Conservation (phyloP, 23 tunicate species). For the Trididemnum clinides region DNA sequence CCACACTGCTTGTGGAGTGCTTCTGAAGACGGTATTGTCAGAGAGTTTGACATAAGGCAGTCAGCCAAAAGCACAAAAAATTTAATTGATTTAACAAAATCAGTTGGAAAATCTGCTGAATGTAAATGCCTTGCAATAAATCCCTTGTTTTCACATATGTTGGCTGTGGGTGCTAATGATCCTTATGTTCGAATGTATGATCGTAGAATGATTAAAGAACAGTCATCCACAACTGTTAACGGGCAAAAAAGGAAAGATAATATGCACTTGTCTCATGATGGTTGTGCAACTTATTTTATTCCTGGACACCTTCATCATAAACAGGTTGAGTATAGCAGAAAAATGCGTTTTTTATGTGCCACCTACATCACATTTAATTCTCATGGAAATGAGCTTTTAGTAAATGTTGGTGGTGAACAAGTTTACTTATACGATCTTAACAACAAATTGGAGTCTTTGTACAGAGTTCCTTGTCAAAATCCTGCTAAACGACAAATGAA, state of each 20-base stretch:
- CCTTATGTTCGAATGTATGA: constrained; percentile 82
- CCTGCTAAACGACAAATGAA: not conserved
- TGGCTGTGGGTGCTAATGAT: constrained; percentile 88
- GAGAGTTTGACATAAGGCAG: constrained; percentile 80
- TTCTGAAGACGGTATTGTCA: constrained; percentile 83
- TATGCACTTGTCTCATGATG: not conserved
- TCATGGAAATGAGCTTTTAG: constrained; percentile 74
- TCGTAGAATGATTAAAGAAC: constrained; percentile 63
- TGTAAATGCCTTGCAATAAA: constrained; percentile 81
- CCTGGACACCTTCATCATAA: constrained; percentile 77
- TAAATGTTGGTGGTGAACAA: constrained; percentile 88
- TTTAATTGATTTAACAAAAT: constrained; percentile 49
- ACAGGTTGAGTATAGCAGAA: constrained; percentile 28
- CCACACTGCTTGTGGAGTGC: constrained; percentile 76
- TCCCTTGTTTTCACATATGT: constrained; percentile 55
- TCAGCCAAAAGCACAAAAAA: constrained; percentile 15
- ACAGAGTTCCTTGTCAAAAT: not conserved
- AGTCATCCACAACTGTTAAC: not conserved
- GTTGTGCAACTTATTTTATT: constrained; percentile 60
- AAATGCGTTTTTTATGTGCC: constrained; percentile 35
- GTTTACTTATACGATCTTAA: constrained; percentile 80
- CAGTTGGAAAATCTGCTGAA: constrained; percentile 51
- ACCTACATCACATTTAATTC: constrained; percentile 74
- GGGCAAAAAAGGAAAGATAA: constrained; percentile 44
- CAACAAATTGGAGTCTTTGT: constrained; percentile 37